These are phyloP conservation scores for Pseudopipra pipra DNA, from an alignment of 2,113 vertebrate genomes.

Conservation along the genomic window DNA sequence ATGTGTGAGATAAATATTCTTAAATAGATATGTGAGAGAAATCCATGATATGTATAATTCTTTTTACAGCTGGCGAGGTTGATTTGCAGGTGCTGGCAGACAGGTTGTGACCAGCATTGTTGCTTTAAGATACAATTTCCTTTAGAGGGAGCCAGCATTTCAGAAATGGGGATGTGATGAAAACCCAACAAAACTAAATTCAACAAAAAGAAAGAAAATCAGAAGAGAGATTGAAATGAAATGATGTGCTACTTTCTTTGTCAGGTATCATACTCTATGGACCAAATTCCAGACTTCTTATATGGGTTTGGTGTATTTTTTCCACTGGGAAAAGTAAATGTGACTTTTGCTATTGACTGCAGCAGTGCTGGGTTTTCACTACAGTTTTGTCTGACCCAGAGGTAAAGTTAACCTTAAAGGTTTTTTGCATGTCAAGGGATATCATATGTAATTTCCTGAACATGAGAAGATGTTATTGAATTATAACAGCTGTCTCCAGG, in stretches of 20 bases:
- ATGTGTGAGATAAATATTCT: neutral
- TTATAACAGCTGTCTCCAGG: neutral
- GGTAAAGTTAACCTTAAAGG: neutral
- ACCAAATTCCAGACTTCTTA: neutral
- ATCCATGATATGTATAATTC: neutral
- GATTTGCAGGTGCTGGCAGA: neutral
- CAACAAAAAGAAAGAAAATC: neutral
- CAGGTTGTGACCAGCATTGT: neutral
- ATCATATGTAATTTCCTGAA: neutral
- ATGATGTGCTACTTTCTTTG: neutral
- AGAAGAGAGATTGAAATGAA: neutral
- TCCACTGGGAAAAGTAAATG: neutral
- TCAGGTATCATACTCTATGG: fast-evolving
- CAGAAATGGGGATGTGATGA: neutral
- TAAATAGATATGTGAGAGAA: neutral
- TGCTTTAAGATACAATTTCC: neutral
- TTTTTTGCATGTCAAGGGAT: neutral
- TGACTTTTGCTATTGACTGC: neutral
- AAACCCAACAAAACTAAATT: neutral
- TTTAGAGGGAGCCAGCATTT: constrained; percentile 61
- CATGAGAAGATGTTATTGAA: neutral
- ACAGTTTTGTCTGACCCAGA: neutral
- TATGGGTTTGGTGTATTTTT: neutral
- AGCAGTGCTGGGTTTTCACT: neutral
- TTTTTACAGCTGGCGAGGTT: neutral